Conservation (phyloP, 2,797 vertebrate genomes). For the Squalus acanthias region DNA sequence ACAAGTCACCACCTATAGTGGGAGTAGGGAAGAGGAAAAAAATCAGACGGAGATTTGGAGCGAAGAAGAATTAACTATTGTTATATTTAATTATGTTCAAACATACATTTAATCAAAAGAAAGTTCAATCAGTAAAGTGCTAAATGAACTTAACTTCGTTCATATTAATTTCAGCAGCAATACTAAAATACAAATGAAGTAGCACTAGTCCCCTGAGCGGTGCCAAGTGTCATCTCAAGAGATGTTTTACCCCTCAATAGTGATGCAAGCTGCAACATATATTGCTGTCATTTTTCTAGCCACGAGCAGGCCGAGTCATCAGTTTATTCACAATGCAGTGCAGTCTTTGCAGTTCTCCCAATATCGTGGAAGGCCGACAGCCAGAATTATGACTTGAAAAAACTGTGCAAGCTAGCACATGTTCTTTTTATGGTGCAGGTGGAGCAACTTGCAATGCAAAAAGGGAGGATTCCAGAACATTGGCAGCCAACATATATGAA, state of each 20-base stretch:
- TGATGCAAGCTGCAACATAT: background rate
- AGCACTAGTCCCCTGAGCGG: background rate
- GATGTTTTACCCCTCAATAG: background rate
- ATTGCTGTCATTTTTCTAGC: background rate
- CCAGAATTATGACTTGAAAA: background rate
- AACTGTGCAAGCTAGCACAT: background rate
- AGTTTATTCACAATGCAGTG: background rate
- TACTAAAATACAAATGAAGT: background rate
- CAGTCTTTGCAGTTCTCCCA: background rate
- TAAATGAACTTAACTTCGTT: background rate
- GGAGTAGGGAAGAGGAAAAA: background rate
- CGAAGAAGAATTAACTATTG: background rate
- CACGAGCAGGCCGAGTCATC: background rate
- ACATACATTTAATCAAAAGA: background rate
- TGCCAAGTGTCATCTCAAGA: background rate
- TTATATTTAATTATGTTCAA: background rate
- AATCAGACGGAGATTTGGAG: background rate
- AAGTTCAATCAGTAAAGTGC: background rate
- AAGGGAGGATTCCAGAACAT: background rate
- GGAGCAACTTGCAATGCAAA: background rate
- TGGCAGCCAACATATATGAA: background rate
- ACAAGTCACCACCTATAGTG: background rate
- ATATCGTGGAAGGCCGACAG: background rate
- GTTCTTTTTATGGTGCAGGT: background rate
- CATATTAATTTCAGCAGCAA: background rate